Base-by-base conservation (phyloP, 2,888 invertebrate genomes). In the Drosophila subquinaria region DNA sequence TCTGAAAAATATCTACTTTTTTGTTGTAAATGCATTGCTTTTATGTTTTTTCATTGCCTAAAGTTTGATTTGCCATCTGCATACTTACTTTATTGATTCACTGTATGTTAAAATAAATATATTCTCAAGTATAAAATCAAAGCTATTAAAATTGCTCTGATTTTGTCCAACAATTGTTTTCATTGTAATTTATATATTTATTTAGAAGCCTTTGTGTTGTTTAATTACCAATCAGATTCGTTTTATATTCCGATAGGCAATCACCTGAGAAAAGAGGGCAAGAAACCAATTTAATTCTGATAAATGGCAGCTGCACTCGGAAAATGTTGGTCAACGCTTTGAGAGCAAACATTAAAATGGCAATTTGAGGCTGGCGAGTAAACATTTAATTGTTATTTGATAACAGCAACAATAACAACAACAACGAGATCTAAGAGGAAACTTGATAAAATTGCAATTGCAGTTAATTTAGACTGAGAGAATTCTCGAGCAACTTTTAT, bases 391-490 rank as follows among this genome's bases (percentile, higher is more conserved):
- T 80, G 71, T 73, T 68, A 69, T 82, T 78, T 67, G 68, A 76
- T 68, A 53, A 42, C 51, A 38, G 57, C 66, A 61, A 17, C 30
- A 33, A 30, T 30, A 63, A 43, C 27, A 11, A 35, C 9, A 27
- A 35, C 53, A 57, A 51, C 43, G 48, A 66, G 30, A 53, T 48
- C 42, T 47, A 27, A 63, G 67, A 45, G 68, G 45, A 72, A 81
- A 81, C 45, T 73, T 72, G 61, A 83, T 79, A 61, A 84, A 87
- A 82, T 72, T 61, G 79, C 88, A 68, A 81, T 84, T 87, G 68
- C 71, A 75, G 69, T 73, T 86, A 72, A 86, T 77, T 86, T 79
- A 38, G 62, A 10, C 8, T 13, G 15, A 6, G 47, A 35, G 47
- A 35, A 33, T 17, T 17, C 13, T 52, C 65, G 38, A 69, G 52